These are phyloP conservation scores for Myotis yumanensis DNA, from an alignment of 2,113 vertebrate genomes.

Conservation along the genomic window DNA sequence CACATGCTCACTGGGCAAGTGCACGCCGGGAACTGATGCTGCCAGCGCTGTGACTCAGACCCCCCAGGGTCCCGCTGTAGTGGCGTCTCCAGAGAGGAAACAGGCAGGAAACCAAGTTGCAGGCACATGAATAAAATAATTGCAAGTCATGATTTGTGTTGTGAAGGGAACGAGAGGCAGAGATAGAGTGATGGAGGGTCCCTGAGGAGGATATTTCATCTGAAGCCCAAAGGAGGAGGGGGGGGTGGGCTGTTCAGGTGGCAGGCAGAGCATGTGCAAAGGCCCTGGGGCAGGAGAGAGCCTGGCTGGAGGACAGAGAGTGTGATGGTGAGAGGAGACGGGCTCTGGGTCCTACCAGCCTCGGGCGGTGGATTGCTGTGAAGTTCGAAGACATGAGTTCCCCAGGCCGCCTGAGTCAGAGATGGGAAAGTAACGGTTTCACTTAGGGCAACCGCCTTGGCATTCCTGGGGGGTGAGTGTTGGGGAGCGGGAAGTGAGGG, in stretches of 20 bases:
- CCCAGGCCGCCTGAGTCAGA: background rate
- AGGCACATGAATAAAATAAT: accelerated
- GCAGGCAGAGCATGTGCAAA: background rate
- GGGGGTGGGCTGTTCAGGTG: too few species aligned
- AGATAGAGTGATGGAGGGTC: accelerated
- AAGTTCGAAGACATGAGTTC: accelerated
- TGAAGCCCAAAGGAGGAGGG: background rate
- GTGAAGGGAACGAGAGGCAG: accelerated
- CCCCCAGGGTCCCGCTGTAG: accelerated
- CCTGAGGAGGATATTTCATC: background rate
- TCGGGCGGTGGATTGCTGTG: accelerated
- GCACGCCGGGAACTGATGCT: background rate
- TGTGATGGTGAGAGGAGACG: accelerated
- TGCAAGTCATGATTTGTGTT: accelerated
- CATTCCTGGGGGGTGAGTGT: too few species aligned
- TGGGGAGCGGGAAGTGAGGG: background rate
- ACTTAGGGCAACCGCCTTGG: background rate
- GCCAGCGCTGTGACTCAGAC: accelerated
- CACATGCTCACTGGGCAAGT: accelerated
- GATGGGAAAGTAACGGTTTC: slow-evolving; percentile 49
- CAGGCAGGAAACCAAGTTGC: background rate
- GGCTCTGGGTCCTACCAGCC: background rate
- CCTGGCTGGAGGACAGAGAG: background rate
- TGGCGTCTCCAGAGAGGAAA: background rate
- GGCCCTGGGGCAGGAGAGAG: background rate